phyloP scores from a whole-genome alignment of 2,113 vertebrate genomes.

The Pelusios castaneus region DNA sequence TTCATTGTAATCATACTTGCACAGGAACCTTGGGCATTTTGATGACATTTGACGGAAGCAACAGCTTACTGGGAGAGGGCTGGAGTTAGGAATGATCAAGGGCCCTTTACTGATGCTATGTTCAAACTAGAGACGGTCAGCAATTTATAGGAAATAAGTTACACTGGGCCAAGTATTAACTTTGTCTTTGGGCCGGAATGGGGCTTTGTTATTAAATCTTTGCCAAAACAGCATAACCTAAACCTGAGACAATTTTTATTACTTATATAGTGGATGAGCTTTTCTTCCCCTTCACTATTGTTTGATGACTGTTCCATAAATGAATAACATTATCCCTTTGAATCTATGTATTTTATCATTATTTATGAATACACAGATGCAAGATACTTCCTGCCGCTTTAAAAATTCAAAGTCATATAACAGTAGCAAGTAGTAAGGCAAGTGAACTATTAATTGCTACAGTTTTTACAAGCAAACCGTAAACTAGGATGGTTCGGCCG shows the following conservation, averaged over 20 bases:
- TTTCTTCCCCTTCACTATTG: rapidly evolving
- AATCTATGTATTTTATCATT: background rate
- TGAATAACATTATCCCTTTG: background rate
- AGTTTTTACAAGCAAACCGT: background rate
- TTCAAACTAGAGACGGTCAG: background rate
- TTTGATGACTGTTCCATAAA: background rate
- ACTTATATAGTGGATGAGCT: background rate
- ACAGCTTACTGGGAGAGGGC: background rate
- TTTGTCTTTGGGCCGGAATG: background rate
- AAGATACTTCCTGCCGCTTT: conserved; percentile 12
- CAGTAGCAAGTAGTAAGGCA: background rate
- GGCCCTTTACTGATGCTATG: background rate
- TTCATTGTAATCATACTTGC: background rate
- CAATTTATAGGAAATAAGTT: background rate
- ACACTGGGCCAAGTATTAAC: background rate
- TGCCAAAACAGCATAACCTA: background rate
- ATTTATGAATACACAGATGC: background rate
- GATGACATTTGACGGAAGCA: background rate
- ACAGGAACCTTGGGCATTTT: background rate
- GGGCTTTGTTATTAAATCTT: background rate
- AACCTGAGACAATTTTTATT: background rate
- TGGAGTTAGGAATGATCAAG: background rate
- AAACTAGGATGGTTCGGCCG: background rate
- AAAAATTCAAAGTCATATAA: background rate
- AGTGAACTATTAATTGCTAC: background rate